Base-by-base conservation (phyloP, 37 sponge, comb jelly and placozoan species). In the Geodia barretti region DNA sequence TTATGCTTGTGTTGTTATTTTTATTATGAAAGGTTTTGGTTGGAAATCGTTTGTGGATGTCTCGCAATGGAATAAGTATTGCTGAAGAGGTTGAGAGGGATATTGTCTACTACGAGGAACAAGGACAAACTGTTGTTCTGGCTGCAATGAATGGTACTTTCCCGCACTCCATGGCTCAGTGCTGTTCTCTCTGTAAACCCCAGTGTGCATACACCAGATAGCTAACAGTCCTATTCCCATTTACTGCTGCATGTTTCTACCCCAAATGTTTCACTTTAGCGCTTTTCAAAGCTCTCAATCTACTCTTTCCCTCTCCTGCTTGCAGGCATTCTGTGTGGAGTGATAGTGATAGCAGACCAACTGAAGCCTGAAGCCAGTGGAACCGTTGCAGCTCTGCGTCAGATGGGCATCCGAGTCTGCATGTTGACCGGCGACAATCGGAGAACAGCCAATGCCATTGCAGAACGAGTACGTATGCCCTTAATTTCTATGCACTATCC, bases 381-480 rank as follows among this genome's bases (percentile, higher is more conserved):
- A 23, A 77, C 89, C 24, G 84, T 88, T 7, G 19, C 42, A 11
- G 74, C 62, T 17, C 73, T 88, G 34, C 68, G 71, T 21, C 32
- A 71, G 54, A 72, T 60, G 61, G 84, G 77, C 1, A 30, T 84
- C 0, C 26, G 65, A 75, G 64, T 90, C 23, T 36, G 77, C 31
- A 62, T 93, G 39, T 69, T 93, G 65, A 93, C 94, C 4, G 94
- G 94, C 14, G 94, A 93, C 60, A 93, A 93, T 76, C 63, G 73
- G 1, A 72, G 78, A 17, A 93, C 94, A 23, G 94, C 94, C 25
- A 39, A 70, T 29, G 90, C 90, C 26, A 93, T 93, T 41, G 94
- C 94, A 65, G 21, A 47, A 47, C 11, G 14, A 14, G 54, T 47
- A 17, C 7, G 14, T 47, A 47, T n/a, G n/a, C n/a, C n/a, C n/a